Base-by-base conservation (phyloP, 2,797 vertebrate species). In the Oophaga sylvatica region DNA sequence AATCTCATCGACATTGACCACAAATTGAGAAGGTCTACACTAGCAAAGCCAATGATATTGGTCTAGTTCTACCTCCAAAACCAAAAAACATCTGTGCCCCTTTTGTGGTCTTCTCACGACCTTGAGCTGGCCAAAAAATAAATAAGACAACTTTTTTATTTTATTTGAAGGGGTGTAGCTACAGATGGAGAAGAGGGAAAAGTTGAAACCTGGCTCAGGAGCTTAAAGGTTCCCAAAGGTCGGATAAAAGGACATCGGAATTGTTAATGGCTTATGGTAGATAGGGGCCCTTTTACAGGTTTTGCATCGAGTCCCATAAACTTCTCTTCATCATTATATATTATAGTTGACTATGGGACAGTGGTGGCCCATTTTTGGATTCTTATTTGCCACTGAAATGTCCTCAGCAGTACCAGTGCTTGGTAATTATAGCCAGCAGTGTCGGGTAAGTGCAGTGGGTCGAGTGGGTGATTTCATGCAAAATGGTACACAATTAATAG, bases 401-500 rank as follows among this genome's bases (percentile, higher is more conserved):
- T 53, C 71, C 71, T 48, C 71, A 75, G 71, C 71, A n/a, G 78
- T 62, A 20, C 57, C 78, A 80, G 15, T 1, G 19, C 79, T 41
- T 75, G 71, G 35, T 45, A 63, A 10, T 1, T 62, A 15, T 80
- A 62, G 70, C 82, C 57, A 75, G 70, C 19, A 59, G 70, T 62
- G 70, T 20, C 82, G 59, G 82, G 31, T 75, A 76, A 84, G 71
- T 76, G 59, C 71, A 84, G 70, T 63, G 70, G 73, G 19, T 63
- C 48, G 53, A 70, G 90, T 88, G 92, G 89, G 94, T 84, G 90
- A 88, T 91, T 85, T 89, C 94, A 95, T 94, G 94, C 95, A 94
- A 91, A 85, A 86, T 86, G 84, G 59, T 13, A 91, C 90, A 90
- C 87, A 29, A 84, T 87, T 71, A 88, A 82, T 85, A 87, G 83